Evolutionary conservation across 2,888 invertebrate genomes (phyloP).

Genomic region (Drosophila mayaguana): DNA sequence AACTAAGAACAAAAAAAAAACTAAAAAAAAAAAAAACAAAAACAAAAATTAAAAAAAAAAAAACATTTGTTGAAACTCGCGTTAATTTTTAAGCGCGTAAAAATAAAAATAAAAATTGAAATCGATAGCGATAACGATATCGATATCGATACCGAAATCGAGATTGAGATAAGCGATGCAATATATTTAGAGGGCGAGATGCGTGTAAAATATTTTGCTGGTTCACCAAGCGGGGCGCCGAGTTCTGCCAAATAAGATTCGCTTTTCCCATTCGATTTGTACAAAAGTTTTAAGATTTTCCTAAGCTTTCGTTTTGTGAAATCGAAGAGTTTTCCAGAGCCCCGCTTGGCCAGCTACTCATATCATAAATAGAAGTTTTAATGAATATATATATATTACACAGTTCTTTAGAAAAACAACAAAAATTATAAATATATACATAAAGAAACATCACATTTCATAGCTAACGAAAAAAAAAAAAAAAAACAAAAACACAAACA

Average conservation of each 20-base stretch:
- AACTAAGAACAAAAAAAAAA: slow-evolving; percentile 44
- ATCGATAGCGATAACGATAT: not conserved
- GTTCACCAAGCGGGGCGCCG: slow-evolving; percentile 1
- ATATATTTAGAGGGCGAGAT: slow-evolving; percentile 52
- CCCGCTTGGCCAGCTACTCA: slow-evolving; percentile 54
- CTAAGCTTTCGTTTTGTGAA: not conserved
- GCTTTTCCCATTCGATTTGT: slow-evolving; percentile 18
- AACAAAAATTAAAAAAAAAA: slow-evolving; percentile 27
- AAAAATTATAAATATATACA: slow-evolving; percentile 18
- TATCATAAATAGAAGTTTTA: slow-evolving; percentile 62
- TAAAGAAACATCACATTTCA: slow-evolving; percentile 38
- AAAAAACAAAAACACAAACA: slow-evolving; percentile 18
- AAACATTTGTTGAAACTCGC: slow-evolving; percentile 49
- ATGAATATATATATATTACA: slow-evolving; percentile 41
- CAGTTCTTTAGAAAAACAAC: slow-evolving; percentile 28
- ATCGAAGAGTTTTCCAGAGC: slow-evolving; percentile 4
- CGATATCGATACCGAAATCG: not conserved
- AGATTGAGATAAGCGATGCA: slow-evolving; percentile 44
- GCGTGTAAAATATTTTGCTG: slow-evolving; percentile 26
- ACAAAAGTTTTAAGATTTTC: slow-evolving; percentile 13
- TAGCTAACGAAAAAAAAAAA: slow-evolving; percentile 52
- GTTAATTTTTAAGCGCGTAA: slow-evolving; percentile 31
- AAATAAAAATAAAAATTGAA: slow-evolving; percentile 7
- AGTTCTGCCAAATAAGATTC: not conserved
- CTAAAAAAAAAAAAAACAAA: slow-evolving; percentile 9